Evolutionary conservation across 2,888 invertebrate genomes (phyloP), one percentile per base, ranked within the genome.

Genomic region (Coleophora flavipennella): DNA sequence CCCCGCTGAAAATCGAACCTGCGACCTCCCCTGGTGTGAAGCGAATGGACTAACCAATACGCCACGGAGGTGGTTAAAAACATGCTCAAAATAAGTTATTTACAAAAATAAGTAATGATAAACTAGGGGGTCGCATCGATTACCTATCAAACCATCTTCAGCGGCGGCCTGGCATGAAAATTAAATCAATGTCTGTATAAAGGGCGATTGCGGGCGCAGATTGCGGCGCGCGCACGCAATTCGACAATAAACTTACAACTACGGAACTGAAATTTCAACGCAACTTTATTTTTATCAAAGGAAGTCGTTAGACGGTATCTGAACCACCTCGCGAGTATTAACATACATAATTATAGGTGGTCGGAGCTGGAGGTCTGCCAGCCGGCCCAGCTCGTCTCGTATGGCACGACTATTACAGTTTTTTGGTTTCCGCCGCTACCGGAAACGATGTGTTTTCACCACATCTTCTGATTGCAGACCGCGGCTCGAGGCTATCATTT

Each of bases 221-320:
- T 81, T 77, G 75, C 69, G 58, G 59, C 47, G 57, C 56, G 51
- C 47, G 60, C 81, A 81, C 81, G 81, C 81, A 74, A 81, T 78
- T 69, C 72, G 64, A 62, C 75, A 71, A 81, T 81, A 81, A 80
- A 81, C 73, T 74, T 76, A 70, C 73, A 75, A 63, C 71, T 68
- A 72, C 77, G 81, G 80, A 81, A 80, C 81, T 80, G 62, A 81
- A 81, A 79, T 81, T 81, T 81, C 81, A 81, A 79, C 81, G 80
- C 81, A 81, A 79, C 79, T 79, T 80, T 77, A 79, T 81, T 80
- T 81, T 80, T 80, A 80, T 79, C 78, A 71, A 65, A 75, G 81
- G 80, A 81, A 81, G 81, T 81, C 80, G 81, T 81, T 81, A 81
- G 80, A 75, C 78, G 76, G 54, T 81, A 81, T 81, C 81, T 77